Evolutionary conservation across 2,113 vertebrate genomes (phyloP), one percentile per base, ranked within the genome.

Genomic region (Chroicocephalus ridibundus): DNA sequence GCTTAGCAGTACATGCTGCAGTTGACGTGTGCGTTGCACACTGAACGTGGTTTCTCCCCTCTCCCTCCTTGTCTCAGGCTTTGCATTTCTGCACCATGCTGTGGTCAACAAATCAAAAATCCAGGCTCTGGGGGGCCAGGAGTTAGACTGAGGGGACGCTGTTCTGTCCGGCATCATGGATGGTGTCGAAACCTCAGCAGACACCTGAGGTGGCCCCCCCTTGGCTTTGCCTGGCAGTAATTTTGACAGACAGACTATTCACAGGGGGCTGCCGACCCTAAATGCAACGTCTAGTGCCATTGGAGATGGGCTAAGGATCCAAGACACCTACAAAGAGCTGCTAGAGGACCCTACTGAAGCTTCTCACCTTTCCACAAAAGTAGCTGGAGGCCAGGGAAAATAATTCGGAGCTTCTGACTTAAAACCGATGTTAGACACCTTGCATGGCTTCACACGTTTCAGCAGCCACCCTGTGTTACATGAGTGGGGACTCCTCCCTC

Each of bases 371-470:
- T 64, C 54, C 46, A 77, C 58, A 55, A 52, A 80, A 77, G 42
- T 25, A 85, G n/a, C 16, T 79, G 19, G 19, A 72, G n/a, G 8
- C 19, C n/a, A 79, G 38, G 49, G 34, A 82, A 80, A 94, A 64
- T 46, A 88, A 82, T 16, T 5, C 34, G 51, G 15, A 82, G 27
- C 55, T 92, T 66, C 74, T 64, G 44, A 36, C 6, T 89, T 65
- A 27, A 49, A 34, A 75, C n/a, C 31, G 29, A 3, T 20, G 29
- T 85, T 82, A 60, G 77, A 32, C 8, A 69, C 20, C 9, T 61
- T 2, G 0, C 8, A 15, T 25, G 42, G 78, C n/a, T 82, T 78
- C 55, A 62, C n/a, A n/a, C 0, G 0, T 42, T 46, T 58, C 55
- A 25, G 38, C 16, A 68, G 70, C n/a, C 31, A 81, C 16, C 38